Evolutionary conservation across 2,888 invertebrate species (phyloP), one percentile per base, ranked within the genome.

Genomic region (Synergus gifuensis): DNA sequence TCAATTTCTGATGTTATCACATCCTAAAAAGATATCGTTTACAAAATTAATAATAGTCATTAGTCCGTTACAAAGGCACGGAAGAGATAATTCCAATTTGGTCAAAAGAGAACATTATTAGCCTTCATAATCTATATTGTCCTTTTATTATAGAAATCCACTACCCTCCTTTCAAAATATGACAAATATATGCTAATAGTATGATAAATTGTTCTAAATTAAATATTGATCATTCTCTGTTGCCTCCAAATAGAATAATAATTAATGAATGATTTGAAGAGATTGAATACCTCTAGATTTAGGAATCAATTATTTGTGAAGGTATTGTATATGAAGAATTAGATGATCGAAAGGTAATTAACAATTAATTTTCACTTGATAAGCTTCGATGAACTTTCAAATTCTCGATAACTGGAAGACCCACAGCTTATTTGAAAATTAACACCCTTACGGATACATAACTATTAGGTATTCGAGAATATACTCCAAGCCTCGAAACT

Each of bases 1-100:
- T 22, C 49, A 69, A 46, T 49, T 69, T 69, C 69, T 46, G 46
- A 69, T 44, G 69, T 46, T 69, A 49, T 69, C 28, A 28, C 14
- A 28, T 49, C 4, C 28, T 46, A 36, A 49, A 49, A 69, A 14
- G 46, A 22, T 69, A 69, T 44, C 44, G 69, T 9, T 49, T 16
- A 16, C 22, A 69, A 22, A 69, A 69, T 67, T 46, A 67, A 67
- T 67, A 28, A 46, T 22, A 8, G 22, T 44, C 46, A 67, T 46
- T 67, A 67, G 22, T 69, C 49, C 22, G 28, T 69, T 36, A 46
- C 46, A 49, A 69, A 28, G 69, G 4, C 69, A 28, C 16, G 9
- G 16, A 16, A 46, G 28, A 46, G 69, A 69, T 69, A 49, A 69
- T 8, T 49, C 28, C 49, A 49, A 49, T 69, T 46, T 49, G 7